Percentiles rank a stretch among this genome's conserved stretches.
Evolutionary conservation across 2,888 invertebrate genomes (phyloP).

Genomic region (Minunthozetes semirufus): DNA sequence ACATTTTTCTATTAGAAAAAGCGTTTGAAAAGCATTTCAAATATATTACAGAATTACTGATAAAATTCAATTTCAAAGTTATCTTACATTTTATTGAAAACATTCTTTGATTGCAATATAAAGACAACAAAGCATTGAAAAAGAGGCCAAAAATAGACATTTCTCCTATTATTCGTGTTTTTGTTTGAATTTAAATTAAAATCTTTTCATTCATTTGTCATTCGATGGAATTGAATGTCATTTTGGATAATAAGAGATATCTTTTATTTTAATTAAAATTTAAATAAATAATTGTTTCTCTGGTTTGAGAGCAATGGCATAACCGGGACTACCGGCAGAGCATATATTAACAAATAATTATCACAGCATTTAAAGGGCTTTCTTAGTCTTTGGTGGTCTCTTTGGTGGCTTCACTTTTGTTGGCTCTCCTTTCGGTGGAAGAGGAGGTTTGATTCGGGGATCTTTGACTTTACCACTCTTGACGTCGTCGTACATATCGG

Average conservation of each 20-base stretch:
- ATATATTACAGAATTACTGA: too few species aligned
- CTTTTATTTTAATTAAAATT: neutral
- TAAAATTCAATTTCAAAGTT: too few species aligned
- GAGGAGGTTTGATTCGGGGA: slow-evolving; percentile 41
- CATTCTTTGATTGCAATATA: too few species aligned
- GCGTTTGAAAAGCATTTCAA: too few species aligned
- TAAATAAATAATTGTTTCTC: neutral
- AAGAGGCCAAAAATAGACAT: too few species aligned
- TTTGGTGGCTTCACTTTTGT: slow-evolving; percentile 27
- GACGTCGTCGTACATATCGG: slow-evolving; percentile 43
- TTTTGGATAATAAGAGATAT: slow-evolving; percentile 1
- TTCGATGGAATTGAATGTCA: neutral
- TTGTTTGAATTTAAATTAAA: too few species aligned
- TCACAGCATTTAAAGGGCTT: slow-evolving; percentile 29
- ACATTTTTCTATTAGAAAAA: too few species aligned
- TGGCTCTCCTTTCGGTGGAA: slow-evolving; percentile 42
- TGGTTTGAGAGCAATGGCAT: neutral
- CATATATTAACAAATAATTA: slow-evolving; percentile 20
- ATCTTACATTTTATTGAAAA: too few species aligned
- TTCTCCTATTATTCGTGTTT: too few species aligned
- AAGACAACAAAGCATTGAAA: too few species aligned
- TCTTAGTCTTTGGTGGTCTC: slow-evolving; percentile 32
- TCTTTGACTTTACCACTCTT: slow-evolving; percentile 43
- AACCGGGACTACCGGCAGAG: slow-evolving; percentile 13
- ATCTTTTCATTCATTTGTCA: neutral